Evolutionary conservation across 2,888 invertebrate genomes (phyloP), one percentile per base, ranked within the genome.

Genomic region (Drosophila mercatorum): DNA sequence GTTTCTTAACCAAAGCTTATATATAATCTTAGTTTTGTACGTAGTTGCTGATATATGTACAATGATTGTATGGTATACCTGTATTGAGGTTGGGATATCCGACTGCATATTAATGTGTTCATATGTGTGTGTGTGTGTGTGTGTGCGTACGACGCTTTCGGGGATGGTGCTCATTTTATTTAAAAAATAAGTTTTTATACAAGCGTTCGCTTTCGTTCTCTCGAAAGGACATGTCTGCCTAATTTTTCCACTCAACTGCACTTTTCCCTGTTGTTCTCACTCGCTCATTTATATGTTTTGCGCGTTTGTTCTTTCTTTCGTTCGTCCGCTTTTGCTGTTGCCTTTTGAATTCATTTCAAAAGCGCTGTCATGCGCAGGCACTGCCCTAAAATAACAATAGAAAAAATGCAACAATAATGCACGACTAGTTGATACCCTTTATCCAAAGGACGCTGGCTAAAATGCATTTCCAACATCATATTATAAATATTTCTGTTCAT

Each of bases 331-430:
- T 57, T 79, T 65, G 59, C 55, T 26, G 62, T 77, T 75, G 52
- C 67, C 72, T 58, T 86, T 89, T 75, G 64, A 86, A 80, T 74
- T 81, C 55, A 72, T 75, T 84, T 79, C 68, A 84, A 87, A 84
- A 75, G 68, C 73, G 73, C 74, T 89, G 85, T 89, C 89, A 89
- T 64, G 80, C 76, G 71, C 90, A 90, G 83, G 73, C 80, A 71
- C 38, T 55, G 98, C 92, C 98, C 98, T 49, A 62, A 87, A 83
- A 80, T 75, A 79, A 78, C 78, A 75, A 70, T 68, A 60, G 53
- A 61, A 76, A 52, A 74, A 53, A 28, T 22, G 22, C 38, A 8
- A 36, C 8, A 10, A 8, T 10, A 11, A 12, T 12, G 17, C 14
- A 26, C n/a, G 47, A 38, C 11, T 47, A n/a, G 12, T 26, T 11